Conservation (phyloP, 2,888 invertebrate genomes). For the Aricia artaxerxes region DNA sequence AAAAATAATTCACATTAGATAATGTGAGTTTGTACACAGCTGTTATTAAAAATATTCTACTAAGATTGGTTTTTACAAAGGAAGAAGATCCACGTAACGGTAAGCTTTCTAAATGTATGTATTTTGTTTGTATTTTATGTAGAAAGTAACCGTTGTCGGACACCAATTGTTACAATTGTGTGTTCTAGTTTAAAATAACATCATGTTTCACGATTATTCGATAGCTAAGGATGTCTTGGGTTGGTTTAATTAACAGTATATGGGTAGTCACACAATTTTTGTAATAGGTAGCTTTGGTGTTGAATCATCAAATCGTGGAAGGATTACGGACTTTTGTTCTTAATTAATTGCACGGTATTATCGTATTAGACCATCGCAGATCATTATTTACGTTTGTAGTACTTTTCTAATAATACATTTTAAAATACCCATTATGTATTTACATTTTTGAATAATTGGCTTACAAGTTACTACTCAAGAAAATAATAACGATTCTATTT, state of each 20-base stretch:
- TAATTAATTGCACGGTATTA: slow-evolving; percentile 26
- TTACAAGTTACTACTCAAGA: background rate
- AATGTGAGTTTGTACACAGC: slow-evolving; percentile 57
- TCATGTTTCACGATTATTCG: background rate
- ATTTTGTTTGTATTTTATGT: slow-evolving; percentile 71
- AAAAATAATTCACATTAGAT: slow-evolving; percentile 55
- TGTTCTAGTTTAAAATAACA: slow-evolving; percentile 62
- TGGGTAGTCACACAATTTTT: slow-evolving; percentile 16
- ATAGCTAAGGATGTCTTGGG: background rate
- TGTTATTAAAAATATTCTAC: slow-evolving; percentile 13
- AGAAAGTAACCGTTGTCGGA: slow-evolving; percentile 76
- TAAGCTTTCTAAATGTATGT: slow-evolving; percentile 69
- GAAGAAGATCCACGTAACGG: slow-evolving; percentile 56
- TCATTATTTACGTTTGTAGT: background rate
- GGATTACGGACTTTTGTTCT: slow-evolving; percentile 44
- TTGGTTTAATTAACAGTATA: background rate
- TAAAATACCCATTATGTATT: background rate
- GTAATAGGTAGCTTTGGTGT: slow-evolving; percentile 47
- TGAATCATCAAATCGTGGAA: slow-evolving; percentile 52
- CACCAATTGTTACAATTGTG: slow-evolving; percentile 57
- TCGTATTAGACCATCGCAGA: slow-evolving; percentile 10
- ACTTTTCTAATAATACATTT: background rate
- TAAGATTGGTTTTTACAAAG: slow-evolving; percentile 3
- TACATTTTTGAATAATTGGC: background rate
- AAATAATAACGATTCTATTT: background rate